These are phyloP conservation scores for Drosophila virilis DNA, from an alignment of 1,140 invertebrate genomes.

Conservation along the genomic window DNA sequence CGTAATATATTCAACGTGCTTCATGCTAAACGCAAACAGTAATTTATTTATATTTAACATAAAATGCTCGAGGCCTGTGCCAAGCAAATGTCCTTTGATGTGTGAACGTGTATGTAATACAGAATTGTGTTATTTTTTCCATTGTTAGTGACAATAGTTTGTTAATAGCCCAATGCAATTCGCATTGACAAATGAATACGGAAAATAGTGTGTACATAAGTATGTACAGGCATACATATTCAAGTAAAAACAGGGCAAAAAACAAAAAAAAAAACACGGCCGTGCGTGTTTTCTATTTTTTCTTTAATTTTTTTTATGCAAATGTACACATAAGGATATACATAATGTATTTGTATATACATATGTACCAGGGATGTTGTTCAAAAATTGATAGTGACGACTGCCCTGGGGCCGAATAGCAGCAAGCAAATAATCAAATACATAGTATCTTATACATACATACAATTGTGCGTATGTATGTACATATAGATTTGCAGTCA, in stretches of 20 bases:
- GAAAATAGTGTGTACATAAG: conserved; percentile 46
- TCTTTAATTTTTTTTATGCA: conserved; percentile 31
- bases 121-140: conserved; percentile 26
- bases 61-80: conserved; percentile 65
- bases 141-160: conserved; percentile 41
- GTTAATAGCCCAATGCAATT: conserved; percentile 36
- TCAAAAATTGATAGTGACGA: conserved; percentile 41
- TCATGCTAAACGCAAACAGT: conserved; percentile 41
- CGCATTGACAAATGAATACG: conserved; percentile 34
- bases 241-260: conserved; percentile 5
- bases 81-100: conserved; percentile 67
- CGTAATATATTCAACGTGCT: conserved; percentile 70
- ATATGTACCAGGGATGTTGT: conserved; percentile 42
- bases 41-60: conserved; percentile 65
- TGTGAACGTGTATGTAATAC: conserved; percentile 48
- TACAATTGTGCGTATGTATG: neutral
- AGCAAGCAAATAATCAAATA: conserved; percentile 26
- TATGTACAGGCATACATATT: conserved; percentile 11
- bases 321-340: conserved; percentile 25
- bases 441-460: conserved; percentile 8
- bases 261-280: neutral
- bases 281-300: conserved; percentile 43
- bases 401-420: conserved; percentile 9
- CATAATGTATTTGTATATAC: conserved; percentile 5
- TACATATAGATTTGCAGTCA: conserved; percentile 21